Evolutionary conservation across 1,140 invertebrate species (phyloP).

Genomic region (Drosophila parvula): DNA sequence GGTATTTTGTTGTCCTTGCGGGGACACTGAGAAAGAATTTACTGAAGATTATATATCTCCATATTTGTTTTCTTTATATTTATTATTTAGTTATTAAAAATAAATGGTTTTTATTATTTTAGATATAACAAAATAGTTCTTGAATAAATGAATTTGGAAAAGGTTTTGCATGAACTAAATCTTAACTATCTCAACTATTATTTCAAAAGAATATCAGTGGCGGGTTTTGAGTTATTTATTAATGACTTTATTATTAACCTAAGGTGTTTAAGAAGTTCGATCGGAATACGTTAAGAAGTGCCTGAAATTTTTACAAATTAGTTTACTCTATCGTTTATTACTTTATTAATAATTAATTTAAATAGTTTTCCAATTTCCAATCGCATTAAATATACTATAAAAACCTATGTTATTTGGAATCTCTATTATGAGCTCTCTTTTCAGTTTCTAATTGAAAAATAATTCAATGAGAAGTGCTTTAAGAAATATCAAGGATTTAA

Average conservation of each 20-base stretch:
- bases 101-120: not conserved
- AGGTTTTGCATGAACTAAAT: too few species aligned
- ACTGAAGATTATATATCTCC: not conserved
- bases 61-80: not conserved
- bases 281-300: too few species aligned
- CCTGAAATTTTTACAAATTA: too few species aligned
- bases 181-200: too few species aligned
- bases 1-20: constrained; percentile 40
- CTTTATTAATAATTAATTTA: not conserved
- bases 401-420: not conserved
- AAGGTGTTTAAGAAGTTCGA: too few species aligned
- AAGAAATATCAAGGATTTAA: not conserved
- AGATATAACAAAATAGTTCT: not conserved
- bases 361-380: not conserved
- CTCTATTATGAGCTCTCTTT: too few species aligned
- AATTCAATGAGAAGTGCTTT: not conserved
- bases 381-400: not conserved
- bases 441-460: not conserved
- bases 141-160: too few species aligned
- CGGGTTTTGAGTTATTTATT: too few species aligned
- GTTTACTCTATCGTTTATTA: too few species aligned
- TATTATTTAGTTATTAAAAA: not conserved
- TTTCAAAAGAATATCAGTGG: too few species aligned
- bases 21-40: constrained; percentile 13
- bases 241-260: too few species aligned